These are phyloP conservation scores for Lathronympha strigana DNA, from an alignment of 2,888 invertebrate genomes.

Conservation along the genomic window DNA sequence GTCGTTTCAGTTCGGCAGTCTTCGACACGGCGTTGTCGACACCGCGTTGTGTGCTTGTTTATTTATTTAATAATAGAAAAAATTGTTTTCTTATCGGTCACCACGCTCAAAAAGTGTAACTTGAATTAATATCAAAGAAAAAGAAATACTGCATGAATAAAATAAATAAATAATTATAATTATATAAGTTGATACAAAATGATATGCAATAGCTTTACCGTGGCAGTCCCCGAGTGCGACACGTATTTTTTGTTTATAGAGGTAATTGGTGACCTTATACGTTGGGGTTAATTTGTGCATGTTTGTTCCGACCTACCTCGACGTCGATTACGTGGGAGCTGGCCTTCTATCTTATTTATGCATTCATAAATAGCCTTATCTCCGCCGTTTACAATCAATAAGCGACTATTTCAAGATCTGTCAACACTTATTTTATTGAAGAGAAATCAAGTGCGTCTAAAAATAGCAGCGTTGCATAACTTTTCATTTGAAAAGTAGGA, in stretches of 20 bases:
- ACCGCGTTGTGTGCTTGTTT: too few relatives aligned
- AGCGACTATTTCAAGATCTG: slow-evolving; percentile 54
- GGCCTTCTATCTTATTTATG: slow-evolving; percentile 73
- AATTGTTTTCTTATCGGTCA: too few relatives aligned
- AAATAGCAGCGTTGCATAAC: slow-evolving; percentile 22
- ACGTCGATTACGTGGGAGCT: slow-evolving; percentile 63
- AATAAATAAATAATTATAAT: too few relatives aligned
- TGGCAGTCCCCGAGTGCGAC: too few relatives aligned
- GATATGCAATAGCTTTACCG: too few relatives aligned
- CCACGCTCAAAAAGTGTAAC: too few relatives aligned
- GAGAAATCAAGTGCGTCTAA: slow-evolving; percentile 10
- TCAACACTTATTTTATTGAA: slow-evolving; percentile 41
- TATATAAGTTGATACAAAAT: too few relatives aligned
- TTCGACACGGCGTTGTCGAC: too few relatives aligned
- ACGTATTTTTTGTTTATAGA: slow-evolving; percentile 17
- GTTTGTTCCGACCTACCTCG: slow-evolving; percentile 77
- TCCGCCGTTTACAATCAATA: slow-evolving; percentile 58
- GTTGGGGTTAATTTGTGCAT: slow-evolving; percentile 37
- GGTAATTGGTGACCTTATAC: slow-evolving; percentile 39
- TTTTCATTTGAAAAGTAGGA: neutral
- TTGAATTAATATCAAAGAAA: too few relatives aligned
- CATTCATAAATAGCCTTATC: slow-evolving; percentile 74
- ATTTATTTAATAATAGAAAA: too few relatives aligned
- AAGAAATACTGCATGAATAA: too few relatives aligned
- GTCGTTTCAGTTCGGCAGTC: too few relatives aligned